Percentiles rank a stretch among this genome's conserved stretches.
Evolutionary conservation across 2,888 invertebrate species (phyloP).

Genomic region (Polydrusus cervinus): DNA sequence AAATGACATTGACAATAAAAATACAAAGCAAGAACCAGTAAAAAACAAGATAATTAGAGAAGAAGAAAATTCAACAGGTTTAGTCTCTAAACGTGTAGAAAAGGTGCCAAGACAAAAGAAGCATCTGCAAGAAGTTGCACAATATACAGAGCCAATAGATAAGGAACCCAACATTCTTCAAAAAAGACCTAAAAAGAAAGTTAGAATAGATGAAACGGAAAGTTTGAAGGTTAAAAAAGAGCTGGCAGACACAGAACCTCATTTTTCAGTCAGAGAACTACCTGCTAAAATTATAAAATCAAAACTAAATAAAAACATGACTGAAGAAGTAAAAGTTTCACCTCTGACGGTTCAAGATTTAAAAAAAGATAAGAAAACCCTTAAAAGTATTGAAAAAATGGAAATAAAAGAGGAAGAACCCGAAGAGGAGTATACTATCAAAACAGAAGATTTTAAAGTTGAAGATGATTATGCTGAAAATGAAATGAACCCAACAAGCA

Average conservation of each 20-base stretch:
- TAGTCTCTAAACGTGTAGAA: neutral
- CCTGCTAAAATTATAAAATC: constrained; percentile 54
- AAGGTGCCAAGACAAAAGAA: neutral
- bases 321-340: constrained; percentile 51
- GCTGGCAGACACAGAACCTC: constrained; percentile 44
- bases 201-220: constrained; percentile 53
- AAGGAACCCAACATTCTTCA: constrained; percentile 2
- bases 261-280: constrained; percentile 47
- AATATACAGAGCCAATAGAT: neutral
- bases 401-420: constrained; percentile 43
- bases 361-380: constrained; percentile 8
- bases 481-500: constrained; percentile 11
- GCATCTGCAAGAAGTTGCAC: neutral
- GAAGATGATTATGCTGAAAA: constrained; percentile 27
- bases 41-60: neutral
- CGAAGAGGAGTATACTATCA: constrained; percentile 50
- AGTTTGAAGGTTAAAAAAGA: constrained; percentile 47
- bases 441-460: constrained; percentile 50
- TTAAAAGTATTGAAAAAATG: neutral
- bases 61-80: neutral
- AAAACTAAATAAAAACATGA: constrained; percentile 46
- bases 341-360: constrained; percentile 39
- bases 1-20: neutral
- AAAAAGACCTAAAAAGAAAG: constrained; percentile 46
- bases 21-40: neutral